Percentiles rank a stretch among this genome's conserved stretches.
These are phyloP conservation scores for Balearica regulorum DNA, from an alignment of 2,797 vertebrate genomes.

Conservation along the genomic window DNA sequence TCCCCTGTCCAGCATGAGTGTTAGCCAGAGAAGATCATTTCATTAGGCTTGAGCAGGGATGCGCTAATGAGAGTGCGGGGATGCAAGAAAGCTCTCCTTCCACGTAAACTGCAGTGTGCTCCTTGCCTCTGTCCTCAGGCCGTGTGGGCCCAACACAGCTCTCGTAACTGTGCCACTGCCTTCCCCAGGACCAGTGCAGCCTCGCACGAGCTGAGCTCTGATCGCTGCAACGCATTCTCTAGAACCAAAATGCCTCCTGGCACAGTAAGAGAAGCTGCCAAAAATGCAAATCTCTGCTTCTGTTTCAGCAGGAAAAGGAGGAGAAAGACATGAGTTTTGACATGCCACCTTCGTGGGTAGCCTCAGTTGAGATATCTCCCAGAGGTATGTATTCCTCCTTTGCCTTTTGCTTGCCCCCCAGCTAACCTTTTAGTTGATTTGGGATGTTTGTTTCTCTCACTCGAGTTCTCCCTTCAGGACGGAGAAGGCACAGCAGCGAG, in stretches of 20 bases:
- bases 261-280: neutral
- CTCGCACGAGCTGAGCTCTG: rapidly evolving
- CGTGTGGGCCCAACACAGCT: neutral
- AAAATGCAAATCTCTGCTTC: neutral
- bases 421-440: neutral
- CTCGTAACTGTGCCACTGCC: too few relatives aligned
- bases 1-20: neutral
- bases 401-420: neutral
- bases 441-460: neutral
- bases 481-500: neutral
- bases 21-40: neutral
- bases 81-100: neutral
- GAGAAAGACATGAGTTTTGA: slow-evolving; percentile 68
- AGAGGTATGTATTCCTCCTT: slow-evolving; percentile 71
- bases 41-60: neutral
- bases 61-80: neutral
- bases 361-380: slow-evolving; percentile 74
- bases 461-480: neutral
- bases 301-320: slow-evolving; percentile 61
- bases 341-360: slow-evolving; percentile 88
- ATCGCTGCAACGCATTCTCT: neutral
- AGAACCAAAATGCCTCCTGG: neutral
- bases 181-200: neutral
- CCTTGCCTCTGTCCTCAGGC: neutral
- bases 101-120: neutral